A percentile compares a stretch with the other conserved stretches of the same genome.
These are phyloP conservation scores for Gnathonemus longibarbis DNA, from an alignment of 2,113 vertebrate genomes.

Conservation along the genomic window DNA sequence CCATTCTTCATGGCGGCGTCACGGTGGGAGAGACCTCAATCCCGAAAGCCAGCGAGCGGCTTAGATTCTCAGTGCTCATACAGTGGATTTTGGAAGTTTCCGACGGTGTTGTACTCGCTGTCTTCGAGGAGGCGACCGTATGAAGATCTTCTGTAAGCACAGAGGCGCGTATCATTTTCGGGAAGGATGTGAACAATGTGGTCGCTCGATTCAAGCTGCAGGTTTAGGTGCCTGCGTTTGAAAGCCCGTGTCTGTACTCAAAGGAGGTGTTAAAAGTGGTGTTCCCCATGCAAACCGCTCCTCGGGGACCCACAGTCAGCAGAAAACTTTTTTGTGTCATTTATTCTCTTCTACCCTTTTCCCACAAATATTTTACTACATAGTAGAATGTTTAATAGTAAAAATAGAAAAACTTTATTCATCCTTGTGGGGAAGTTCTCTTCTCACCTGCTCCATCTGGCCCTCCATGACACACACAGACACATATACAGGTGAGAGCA, in stretches of 20 bases:
- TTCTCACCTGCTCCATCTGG: too few species aligned
- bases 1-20: too few species aligned
- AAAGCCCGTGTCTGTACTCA: not conserved
- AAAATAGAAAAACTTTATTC: too few species aligned
- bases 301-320: not conserved
- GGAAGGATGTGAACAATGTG: too few species aligned
- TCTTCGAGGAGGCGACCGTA: conserved; percentile 73
- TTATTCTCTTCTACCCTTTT: too few species aligned
- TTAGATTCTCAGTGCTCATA: conserved; percentile 68
- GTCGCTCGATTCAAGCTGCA: not conserved
- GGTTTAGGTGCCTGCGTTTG: not conserved
- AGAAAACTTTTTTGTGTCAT: too few species aligned
- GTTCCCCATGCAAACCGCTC: not conserved
- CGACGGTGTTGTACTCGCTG: conserved; percentile 60
- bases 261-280: not conserved
- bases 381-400: too few species aligned
- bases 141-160: conserved; percentile 61
- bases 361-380: too few species aligned
- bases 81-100: conserved; percentile 83
- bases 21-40: not conserved
- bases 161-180: not conserved
- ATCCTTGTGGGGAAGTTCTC: too few species aligned
- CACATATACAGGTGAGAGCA: too few species aligned
- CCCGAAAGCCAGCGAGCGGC: not conserved
- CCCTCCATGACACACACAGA: too few species aligned